A percentile compares a stretch with the other conserved stretches of the same genome.
Evolutionary conservation across 2,888 invertebrate species (phyloP).

Genomic region (Elegia similella): DNA sequence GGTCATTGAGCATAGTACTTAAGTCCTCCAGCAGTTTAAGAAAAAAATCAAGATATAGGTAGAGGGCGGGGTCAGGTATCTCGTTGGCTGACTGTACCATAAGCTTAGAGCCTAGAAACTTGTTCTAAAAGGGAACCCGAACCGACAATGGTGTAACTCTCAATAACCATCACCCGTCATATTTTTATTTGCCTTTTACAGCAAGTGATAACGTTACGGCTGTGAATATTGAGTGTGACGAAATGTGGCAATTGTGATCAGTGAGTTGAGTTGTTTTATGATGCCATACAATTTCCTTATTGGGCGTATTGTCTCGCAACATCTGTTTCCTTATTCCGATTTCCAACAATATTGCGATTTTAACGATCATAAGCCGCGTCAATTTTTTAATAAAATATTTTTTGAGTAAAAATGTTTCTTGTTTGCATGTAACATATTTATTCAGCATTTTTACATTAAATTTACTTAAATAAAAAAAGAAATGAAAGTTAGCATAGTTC

Average conservation of each 20-base stretch:
- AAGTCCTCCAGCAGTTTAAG: too few species aligned
- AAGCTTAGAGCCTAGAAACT: too few species aligned
- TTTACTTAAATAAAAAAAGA: too few species aligned
- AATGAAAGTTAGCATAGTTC: too few species aligned
- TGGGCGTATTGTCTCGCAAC: conserved; percentile 14
- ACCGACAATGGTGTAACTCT: background rate
- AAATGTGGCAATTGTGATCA: conserved; percentile 13
- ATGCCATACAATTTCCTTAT: conserved; percentile 18
- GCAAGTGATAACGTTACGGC: conserved; percentile 9
- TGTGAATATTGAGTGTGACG: conserved; percentile 11
- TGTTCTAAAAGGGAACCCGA: too few species aligned
- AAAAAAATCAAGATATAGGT: too few species aligned
- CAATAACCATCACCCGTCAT: background rate
- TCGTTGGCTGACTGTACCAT: too few species aligned
- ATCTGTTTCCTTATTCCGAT: conserved; percentile 12
- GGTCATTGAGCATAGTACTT: too few species aligned
- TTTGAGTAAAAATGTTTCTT: background rate
- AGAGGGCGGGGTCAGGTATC: too few species aligned
- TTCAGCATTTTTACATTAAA: background rate
- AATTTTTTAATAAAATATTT: background rate
- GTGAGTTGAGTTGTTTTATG: conserved; percentile 15
- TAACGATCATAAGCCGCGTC: background rate
- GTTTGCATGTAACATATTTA: background rate
- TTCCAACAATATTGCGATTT: conserved; percentile 6
- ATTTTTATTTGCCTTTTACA: conserved; percentile 6